phyloP scores from a whole-genome alignment of 2,113 vertebrate genomes.

The Limnothrissa miodon region DNA sequence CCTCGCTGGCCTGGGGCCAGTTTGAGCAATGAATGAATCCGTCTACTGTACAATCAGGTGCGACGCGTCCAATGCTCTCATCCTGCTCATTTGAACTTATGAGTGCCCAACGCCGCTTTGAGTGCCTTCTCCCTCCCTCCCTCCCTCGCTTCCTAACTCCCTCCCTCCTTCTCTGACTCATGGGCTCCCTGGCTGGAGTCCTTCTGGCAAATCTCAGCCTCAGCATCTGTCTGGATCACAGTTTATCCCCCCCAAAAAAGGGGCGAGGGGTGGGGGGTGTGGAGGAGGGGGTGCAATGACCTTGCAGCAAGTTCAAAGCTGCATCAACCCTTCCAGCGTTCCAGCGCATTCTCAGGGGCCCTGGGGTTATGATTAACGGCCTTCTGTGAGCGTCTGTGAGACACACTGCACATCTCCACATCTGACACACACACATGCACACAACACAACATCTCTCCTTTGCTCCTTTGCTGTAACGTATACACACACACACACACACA shows the following conservation, averaged over 20 bases:
- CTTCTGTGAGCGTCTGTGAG: background rate
- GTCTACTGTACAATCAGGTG: background rate
- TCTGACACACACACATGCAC: constrained; percentile 16
- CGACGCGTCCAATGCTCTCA: background rate
- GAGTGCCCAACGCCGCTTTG: background rate
- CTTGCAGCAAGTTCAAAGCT: constrained; percentile 37
- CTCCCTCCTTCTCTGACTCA: no score
- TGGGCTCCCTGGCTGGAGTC: constrained; percentile 36
- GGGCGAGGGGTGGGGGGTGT: no score
- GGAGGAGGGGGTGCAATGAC: background rate
- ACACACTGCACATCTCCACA: background rate
- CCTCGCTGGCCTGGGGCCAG: background rate
- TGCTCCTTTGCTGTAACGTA: no score
- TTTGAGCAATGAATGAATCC: background rate
- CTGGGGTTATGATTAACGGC: background rate
- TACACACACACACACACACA: constrained; percentile 15
- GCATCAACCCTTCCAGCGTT: background rate
- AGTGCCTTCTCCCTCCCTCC: no score
- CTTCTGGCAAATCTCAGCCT: constrained; percentile 33
- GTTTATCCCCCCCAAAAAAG: constrained; percentile 42
- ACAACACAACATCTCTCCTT: no score
- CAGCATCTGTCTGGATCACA: constrained; percentile 38
- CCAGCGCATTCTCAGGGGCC: background rate
- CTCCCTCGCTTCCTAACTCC: background rate
- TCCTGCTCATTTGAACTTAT: constrained; percentile 14